Percentiles rank a stretch among this genome's conserved stretches.
Conservation (phyloP, 2,797 vertebrate species). For the Cyclopterus lumpus region DNA sequence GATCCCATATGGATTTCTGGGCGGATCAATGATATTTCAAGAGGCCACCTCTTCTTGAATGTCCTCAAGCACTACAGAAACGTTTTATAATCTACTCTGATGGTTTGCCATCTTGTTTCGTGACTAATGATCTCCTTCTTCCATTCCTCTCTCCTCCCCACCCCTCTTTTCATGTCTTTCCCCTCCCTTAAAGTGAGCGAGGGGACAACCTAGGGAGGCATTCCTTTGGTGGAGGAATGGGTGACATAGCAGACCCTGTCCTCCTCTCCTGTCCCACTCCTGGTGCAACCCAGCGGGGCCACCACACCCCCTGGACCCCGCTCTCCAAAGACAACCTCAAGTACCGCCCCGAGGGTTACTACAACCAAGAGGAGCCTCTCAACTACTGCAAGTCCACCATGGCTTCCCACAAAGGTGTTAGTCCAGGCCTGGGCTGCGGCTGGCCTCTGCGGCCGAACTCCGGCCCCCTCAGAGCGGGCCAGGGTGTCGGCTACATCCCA, state of each 20-base stretch:
- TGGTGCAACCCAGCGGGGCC: slow-evolving; percentile 74
- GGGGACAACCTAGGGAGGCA: slow-evolving; percentile 84
- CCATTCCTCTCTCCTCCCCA: background rate
- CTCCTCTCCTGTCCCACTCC: slow-evolving; percentile 80
- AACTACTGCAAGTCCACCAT: slow-evolving; percentile 83
- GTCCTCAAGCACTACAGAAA: slow-evolving; percentile 4
- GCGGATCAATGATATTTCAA: slow-evolving; percentile 2
- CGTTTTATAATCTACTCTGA: slow-evolving; percentile 4
- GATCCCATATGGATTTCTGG: slow-evolving; percentile 22
- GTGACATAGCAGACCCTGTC: slow-evolving; percentile 80
- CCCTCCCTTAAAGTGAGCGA: slow-evolving; percentile 72
- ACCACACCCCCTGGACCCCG: slow-evolving; percentile 84
- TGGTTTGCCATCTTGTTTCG: slow-evolving; percentile 11
- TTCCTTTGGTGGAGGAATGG: slow-evolving; percentile 72
- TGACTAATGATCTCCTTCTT: slow-evolving; percentile 29
- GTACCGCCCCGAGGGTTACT: slow-evolving; percentile 79
- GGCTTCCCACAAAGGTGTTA: slow-evolving; percentile 79
- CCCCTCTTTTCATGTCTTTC: slow-evolving; percentile 8
- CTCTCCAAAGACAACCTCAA: slow-evolving; percentile 86
- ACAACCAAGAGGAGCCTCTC: slow-evolving; percentile 81
- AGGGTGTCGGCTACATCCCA: slow-evolving; percentile 72
- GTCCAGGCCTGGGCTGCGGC: slow-evolving; percentile 63
- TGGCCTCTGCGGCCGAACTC: slow-evolving; percentile 81
- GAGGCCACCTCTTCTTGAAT: slow-evolving; percentile 8
- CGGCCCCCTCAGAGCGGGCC: slow-evolving; percentile 66